Base-by-base conservation (phyloP, 1,140 invertebrate genomes). In the Ditylenchus dipsaci region DNA sequence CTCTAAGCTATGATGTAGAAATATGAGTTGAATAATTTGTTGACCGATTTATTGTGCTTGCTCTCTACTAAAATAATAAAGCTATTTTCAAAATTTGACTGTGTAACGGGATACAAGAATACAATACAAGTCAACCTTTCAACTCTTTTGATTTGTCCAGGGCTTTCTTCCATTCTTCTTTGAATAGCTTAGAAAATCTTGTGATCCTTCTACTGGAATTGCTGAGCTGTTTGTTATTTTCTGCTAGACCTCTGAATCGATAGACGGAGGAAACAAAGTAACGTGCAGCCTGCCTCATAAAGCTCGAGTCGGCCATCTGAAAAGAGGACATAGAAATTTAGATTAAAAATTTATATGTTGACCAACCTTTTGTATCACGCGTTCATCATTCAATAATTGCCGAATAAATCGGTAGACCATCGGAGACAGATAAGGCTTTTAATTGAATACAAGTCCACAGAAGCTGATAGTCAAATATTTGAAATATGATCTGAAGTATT, bases 91-190 rank as follows among this genome's bases (percentile, higher is more conserved):
- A 3, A 5, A 38, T 38, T 11, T 3, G 11, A 38, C 3, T 38
- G 3, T 38, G 11, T 11, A 11, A 38, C 33, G 19, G 49, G 17
- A 65, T 13, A 57, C 63, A 65, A 7, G 23, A 30, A 38, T 9
- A 29, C 1, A 63, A 67, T 38, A 15, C 19, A 61, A 15, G 9
- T 43, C 3, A 27, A n/a, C 19, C 1, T 19, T 26, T 21, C 11
- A 29, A n/a, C 11, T 26, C 53, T 38, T 69, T 49, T n/a, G 27
- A 13, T 19, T 23, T 17, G 33, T 60, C 62, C n/a, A 69, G n/a
- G 19, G 21, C 19, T 45, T 69, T 69, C 30, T 69, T 69, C 33
- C 29, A 69, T 67, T 69, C 68, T n/a, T 69, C 49, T 7, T 69
- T 42, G 47, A 69, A 69, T 17, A 38, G 57, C 15, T 27, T 23